Conservation (phyloP, 2,113 vertebrate genomes). For the Nibea coibor region DNA sequence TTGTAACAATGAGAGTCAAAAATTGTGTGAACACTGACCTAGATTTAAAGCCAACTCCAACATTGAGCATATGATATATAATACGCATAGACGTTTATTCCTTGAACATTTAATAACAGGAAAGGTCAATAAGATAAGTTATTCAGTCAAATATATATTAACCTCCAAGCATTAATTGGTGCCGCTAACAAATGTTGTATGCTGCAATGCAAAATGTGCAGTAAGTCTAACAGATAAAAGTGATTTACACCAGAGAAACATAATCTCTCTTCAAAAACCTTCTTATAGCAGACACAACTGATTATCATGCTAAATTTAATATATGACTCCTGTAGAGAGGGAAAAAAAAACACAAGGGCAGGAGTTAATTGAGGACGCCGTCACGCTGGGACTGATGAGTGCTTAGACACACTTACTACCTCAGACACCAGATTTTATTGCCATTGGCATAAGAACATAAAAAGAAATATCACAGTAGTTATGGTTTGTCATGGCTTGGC, state of each 20-base stretch:
- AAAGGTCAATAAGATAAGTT: background rate
- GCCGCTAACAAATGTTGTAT: background rate
- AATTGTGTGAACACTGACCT: too few species aligned
- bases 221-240: background rate
- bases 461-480: background rate
- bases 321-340: background rate
- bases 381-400: background rate
- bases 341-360: background rate
- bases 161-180: background rate
- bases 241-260: background rate
- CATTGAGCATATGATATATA: background rate
- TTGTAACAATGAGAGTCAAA: too few species aligned
- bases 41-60: too few species aligned
- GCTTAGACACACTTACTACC: background rate
- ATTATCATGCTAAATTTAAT: background rate
- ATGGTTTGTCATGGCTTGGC: background rate
- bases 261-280: background rate
- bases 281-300: background rate
- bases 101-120: background rate
- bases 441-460: background rate
- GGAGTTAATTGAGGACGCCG: background rate
- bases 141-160: background rate
- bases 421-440: background rate
- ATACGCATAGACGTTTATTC: background rate
- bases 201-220: background rate